Base-by-base conservation (phyloP, 2,113 vertebrate genomes). In the Struthidea cinerea region DNA sequence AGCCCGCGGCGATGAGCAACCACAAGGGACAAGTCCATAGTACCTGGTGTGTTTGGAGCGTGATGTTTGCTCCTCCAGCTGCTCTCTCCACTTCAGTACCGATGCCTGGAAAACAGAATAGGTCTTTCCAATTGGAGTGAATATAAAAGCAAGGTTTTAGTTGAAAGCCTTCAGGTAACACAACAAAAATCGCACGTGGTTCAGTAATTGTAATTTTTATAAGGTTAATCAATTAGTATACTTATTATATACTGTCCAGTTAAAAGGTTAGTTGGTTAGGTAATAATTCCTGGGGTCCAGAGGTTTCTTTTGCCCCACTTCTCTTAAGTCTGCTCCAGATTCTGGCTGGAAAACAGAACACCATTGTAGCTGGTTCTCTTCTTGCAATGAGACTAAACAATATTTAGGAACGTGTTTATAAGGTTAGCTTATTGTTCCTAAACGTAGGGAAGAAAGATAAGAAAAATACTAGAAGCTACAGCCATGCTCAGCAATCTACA, bases 21-120 rank as follows among this genome's bases (percentile, higher is more conserved):
- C 65, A 7, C 27, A 27, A 37, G 42, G 13, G 33, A 11, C 9
- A 1, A 1, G 3, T 3, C 57, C 3, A 0, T 1, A 13, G 11
- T 1, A 6, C 22, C 60, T 67, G 18, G 6, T 9, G 37, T 10
- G 32, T 28, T 24, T 22, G 18, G 1, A 28, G 70, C 1, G 1
- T 0, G 3, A 3, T 3, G 5, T 14, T 37, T 30, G 61, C 47
- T 73, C n/a, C 44, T 37, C 46, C 49, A 26, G 39, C 8, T 6
- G n/a, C 64, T 30, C 16, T 5, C 70, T 41, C 46, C 37, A 1
- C 10, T 3, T 32, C 53, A 18, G 26, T 50, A 2, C 3, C 37
- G 53, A 32, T 60, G 53, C 46, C 53, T 77, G 37, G 32, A 37
- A 59, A 77, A 77, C 2, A 42, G 83, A 49, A n/a, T 7, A 6